These are phyloP conservation scores for Bombus ignitus DNA, from an alignment of 1,140 invertebrate species.

Conservation along the genomic window DNA sequence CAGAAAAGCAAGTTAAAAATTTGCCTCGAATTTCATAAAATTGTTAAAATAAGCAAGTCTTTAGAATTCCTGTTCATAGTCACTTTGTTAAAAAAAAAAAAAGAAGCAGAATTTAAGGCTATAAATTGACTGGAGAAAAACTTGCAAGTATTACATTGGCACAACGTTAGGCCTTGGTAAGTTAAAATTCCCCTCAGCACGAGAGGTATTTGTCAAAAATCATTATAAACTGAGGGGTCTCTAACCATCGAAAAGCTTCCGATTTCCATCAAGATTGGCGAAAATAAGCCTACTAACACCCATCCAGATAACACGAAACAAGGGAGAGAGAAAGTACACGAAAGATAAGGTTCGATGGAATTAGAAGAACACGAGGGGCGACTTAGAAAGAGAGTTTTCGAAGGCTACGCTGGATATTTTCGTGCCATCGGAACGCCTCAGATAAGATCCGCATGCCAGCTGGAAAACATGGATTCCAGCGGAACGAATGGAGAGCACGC, in stretches of 20 bases:
- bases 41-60: too few species aligned
- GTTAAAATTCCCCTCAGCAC: neutral
- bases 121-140: too few species aligned
- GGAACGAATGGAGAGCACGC: slow-evolving; percentile 8
- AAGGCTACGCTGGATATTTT: slow-evolving; percentile 3
- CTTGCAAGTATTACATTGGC: too few species aligned
- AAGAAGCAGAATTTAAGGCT: too few species aligned
- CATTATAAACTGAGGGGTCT: too few species aligned
- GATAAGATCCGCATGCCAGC: slow-evolving; percentile 30
- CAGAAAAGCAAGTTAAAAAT: too few species aligned
- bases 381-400: neutral
- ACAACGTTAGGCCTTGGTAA: too few species aligned
- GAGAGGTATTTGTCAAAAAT: neutral
- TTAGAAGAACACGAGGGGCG: neutral
- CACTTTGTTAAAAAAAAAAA: too few species aligned
- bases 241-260: neutral
- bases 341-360: neutral
- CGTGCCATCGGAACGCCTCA: neutral
- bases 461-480: slow-evolving; percentile 27
- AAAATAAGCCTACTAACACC: too few species aligned
- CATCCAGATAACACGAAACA: neutral
- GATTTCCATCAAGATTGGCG: neutral
- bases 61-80: too few species aligned
- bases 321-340: neutral
- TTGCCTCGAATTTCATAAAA: too few species aligned